A percentile compares a stretch with the other conserved stretches of the same genome.
Evolutionary conservation across 2,113 vertebrate species (phyloP).

Genomic region (Rynchops niger): DNA sequence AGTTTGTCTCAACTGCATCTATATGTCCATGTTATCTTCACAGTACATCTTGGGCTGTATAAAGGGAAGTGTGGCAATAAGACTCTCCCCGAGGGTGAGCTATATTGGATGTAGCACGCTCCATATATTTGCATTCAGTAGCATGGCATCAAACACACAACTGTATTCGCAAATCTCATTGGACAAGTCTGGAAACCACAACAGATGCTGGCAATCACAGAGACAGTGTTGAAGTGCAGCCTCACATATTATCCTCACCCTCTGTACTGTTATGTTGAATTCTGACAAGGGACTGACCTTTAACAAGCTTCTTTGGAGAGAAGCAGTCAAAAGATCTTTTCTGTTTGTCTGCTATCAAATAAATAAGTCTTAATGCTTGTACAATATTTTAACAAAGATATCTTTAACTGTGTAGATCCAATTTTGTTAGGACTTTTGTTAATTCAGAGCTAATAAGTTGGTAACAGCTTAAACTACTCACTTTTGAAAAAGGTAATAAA

Average conservation of each 20-base stretch:
- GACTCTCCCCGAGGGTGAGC: constrained; percentile 21
- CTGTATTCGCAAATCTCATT: constrained; percentile 38
- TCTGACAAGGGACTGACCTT: constrained; percentile 9
- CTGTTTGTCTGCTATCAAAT: background rate
- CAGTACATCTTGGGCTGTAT: background rate
- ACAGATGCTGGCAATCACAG: constrained; percentile 42
- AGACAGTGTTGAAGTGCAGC: background rate
- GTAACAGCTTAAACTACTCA: background rate
- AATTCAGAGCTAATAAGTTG: background rate
- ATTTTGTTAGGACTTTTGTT: background rate
- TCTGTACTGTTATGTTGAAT: background rate
- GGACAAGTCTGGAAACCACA: constrained; percentile 55
- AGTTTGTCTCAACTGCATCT: background rate
- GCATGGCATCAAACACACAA: constrained; percentile 17
- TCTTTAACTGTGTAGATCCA: background rate
- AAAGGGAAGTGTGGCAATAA: background rate
- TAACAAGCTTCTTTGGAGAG: background rate
- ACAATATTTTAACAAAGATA: background rate
- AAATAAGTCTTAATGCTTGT: background rate
- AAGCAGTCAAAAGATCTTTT: background rate
- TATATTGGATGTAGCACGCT: constrained; percentile 33
- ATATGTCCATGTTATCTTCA: background rate
- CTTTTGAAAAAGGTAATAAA: background rate
- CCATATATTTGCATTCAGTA: constrained; percentile 9
- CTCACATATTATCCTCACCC: background rate